Evolutionary conservation across 2,797 vertebrate species (phyloP).

Genomic region (Sebastes hubbsi): DNA sequence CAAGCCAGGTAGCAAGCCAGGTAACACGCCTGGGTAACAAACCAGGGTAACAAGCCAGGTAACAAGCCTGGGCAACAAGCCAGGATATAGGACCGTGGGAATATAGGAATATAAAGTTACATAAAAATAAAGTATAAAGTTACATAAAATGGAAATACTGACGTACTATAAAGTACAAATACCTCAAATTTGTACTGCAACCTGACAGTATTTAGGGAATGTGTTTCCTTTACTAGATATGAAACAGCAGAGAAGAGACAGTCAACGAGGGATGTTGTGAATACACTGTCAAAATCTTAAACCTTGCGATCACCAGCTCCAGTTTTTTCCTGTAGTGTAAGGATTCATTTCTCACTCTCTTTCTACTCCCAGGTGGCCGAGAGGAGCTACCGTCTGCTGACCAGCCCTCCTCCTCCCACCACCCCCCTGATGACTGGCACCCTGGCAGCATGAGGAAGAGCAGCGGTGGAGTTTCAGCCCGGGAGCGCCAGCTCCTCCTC

Average conservation of each 20-base stretch:
- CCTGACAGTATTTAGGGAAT: not conserved
- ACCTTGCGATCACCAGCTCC: not conserved
- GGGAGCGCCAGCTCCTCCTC: conserved; percentile 43
- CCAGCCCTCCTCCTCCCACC: conserved; percentile 70
- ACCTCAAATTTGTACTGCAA: not conserved
- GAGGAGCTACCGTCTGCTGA: conserved; percentile 65
- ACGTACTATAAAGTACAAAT: not conserved
- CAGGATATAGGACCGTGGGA: not conserved
- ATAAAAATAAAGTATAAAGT: not conserved
- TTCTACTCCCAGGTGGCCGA: conserved; percentile 16
- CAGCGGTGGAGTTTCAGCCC: not conserved
- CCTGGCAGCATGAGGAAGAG: not conserved
- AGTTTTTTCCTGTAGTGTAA: too few relatives aligned
- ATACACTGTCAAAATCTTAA: not conserved
- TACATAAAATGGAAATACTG: not conserved
- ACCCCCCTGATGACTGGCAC: not conserved
- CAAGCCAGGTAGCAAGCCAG: too few relatives aligned
- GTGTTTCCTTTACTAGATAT: not conserved
- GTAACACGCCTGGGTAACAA: too few relatives aligned
- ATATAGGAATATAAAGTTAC: not conserved
- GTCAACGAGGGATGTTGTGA: not conserved
- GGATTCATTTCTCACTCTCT: not conserved
- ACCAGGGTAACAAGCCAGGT: too few relatives aligned
- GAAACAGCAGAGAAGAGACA: not conserved
- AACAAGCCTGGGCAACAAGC: too few relatives aligned